Percentiles rank a stretch among this genome's conserved stretches.
These are phyloP conservation scores for Danio kyathit DNA, from an alignment of 2,797 vertebrate species.

Conservation along the genomic window DNA sequence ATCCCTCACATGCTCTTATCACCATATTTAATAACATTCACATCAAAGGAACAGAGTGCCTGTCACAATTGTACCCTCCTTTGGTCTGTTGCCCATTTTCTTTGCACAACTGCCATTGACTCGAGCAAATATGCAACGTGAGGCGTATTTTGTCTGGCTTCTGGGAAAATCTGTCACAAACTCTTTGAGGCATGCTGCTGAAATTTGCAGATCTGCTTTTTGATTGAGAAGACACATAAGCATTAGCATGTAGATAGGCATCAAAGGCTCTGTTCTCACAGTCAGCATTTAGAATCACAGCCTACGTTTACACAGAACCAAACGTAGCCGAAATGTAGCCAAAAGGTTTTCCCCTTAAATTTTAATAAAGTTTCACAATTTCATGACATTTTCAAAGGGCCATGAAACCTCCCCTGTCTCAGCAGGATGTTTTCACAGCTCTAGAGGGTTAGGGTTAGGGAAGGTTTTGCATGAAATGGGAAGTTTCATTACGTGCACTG, in stretches of 20 bases:
- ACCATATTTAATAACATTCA: conserved; percentile 25
- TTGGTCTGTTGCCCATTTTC: conserved; percentile 2
- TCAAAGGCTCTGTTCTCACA: not conserved
- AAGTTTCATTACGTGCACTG: no score
- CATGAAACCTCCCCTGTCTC: no score
- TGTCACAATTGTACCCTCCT: not conserved
- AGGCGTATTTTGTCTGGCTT: not conserved
- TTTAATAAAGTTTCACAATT: no score
- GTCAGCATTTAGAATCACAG: not conserved
- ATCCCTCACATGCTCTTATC: conserved; percentile 27
- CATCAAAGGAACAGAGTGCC: conserved; percentile 16
- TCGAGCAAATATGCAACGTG: not conserved
- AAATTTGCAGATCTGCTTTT: not conserved
- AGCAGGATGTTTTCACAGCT: no score
- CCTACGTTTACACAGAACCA: no score
- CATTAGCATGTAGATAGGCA: not conserved
- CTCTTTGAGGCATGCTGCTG: not conserved
- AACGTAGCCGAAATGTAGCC: no score
- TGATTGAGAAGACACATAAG: conserved; percentile 2
- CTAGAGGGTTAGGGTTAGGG: no score
- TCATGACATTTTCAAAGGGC: no score
- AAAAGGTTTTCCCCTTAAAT: no score
- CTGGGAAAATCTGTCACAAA: not conserved
- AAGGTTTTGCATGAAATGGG: no score
- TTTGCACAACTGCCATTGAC: not conserved